Percentiles rank a stretch among this genome's conserved stretches.
These are phyloP conservation scores for Tuta absoluta DNA, from an alignment of 2,888 invertebrate species.

Conservation along the genomic window DNA sequence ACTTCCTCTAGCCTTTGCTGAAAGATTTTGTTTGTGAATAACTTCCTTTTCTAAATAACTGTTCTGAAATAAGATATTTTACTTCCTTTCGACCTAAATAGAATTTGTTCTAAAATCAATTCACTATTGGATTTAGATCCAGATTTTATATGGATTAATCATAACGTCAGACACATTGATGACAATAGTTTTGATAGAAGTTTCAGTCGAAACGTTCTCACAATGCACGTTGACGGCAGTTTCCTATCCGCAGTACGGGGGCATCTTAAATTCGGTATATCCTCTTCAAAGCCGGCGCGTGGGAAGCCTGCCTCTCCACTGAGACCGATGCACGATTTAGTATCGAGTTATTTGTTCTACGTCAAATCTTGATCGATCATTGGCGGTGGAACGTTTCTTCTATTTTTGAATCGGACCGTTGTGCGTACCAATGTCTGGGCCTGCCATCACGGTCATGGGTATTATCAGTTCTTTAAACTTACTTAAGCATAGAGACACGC, in stretches of 20 bases:
- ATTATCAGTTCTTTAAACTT: constrained; percentile 7
- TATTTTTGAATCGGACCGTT: constrained; percentile 50
- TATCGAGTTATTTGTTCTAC: constrained; percentile 73
- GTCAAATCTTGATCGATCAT: constrained; percentile 75
- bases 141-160: too few relatives aligned
- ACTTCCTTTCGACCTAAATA: background rate
- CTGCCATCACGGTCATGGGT: constrained; percentile 24
- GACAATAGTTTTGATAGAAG: too few relatives aligned
- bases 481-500: background rate
- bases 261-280: too few relatives aligned
- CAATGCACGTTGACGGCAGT: too few relatives aligned
- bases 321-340: constrained; percentile 62
- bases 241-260: too few relatives aligned
- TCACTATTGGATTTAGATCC: too few relatives aligned
- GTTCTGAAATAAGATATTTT: background rate
- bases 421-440: constrained; percentile 39
- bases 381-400: constrained; percentile 57
- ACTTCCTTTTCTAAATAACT: background rate
- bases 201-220: too few relatives aligned
- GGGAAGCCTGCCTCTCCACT: constrained; percentile 54
- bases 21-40: background rate
- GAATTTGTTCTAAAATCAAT: too few relatives aligned
- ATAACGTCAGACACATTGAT: too few relatives aligned
- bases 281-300: constrained; percentile 32
- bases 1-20: background rate